Conservation (phyloP, 2,888 invertebrate species). For the Diadegma fenestrale region DNA sequence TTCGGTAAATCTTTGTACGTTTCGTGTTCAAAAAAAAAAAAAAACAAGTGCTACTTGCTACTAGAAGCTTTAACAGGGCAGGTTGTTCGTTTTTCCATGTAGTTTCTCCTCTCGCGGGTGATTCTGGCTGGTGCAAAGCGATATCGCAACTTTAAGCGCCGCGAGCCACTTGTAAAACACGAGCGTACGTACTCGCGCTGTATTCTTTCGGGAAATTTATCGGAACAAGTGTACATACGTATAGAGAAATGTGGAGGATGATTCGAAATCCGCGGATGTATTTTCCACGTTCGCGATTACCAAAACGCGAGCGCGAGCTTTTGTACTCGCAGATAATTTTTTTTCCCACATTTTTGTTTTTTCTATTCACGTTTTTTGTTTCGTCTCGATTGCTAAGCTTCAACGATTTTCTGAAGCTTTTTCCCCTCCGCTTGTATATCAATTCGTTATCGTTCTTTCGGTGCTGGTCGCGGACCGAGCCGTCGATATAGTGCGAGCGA, state of each 20-base stretch:
- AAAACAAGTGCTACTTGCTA: not conserved
- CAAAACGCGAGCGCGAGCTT: slow-evolving; percentile 45
- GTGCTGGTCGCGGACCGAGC: slow-evolving; percentile 23
- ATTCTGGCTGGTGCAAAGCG: slow-evolving; percentile 26
- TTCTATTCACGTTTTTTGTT: slow-evolving; percentile 25
- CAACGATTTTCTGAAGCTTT: slow-evolving; percentile 54
- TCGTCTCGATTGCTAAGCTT: slow-evolving; percentile 38
- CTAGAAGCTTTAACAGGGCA: slow-evolving; percentile 20
- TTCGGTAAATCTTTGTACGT: not conserved
- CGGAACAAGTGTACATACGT: slow-evolving; percentile 6
- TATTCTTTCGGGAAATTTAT: slow-evolving; percentile 31
- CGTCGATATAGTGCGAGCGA: not conserved
- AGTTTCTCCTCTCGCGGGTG: not conserved
- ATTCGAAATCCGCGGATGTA: slow-evolving; percentile 15
- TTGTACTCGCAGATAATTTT: slow-evolving; percentile 50
- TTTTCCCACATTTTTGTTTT: slow-evolving; percentile 19
- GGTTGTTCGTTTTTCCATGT: slow-evolving; percentile 12
- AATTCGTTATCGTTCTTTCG: slow-evolving; percentile 63
- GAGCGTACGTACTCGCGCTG: not conserved
- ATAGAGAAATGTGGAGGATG: slow-evolving; percentile 30
- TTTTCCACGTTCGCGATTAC: slow-evolving; percentile 50
- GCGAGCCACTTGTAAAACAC: slow-evolving; percentile 38
- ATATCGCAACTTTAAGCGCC: slow-evolving; percentile 41
- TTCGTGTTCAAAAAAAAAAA: not conserved
- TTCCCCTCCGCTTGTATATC: slow-evolving; percentile 42